These are phyloP conservation scores for Dinoponera quadriceps DNA, from an alignment of 1,140 invertebrate genomes.

Conservation along the genomic window DNA sequence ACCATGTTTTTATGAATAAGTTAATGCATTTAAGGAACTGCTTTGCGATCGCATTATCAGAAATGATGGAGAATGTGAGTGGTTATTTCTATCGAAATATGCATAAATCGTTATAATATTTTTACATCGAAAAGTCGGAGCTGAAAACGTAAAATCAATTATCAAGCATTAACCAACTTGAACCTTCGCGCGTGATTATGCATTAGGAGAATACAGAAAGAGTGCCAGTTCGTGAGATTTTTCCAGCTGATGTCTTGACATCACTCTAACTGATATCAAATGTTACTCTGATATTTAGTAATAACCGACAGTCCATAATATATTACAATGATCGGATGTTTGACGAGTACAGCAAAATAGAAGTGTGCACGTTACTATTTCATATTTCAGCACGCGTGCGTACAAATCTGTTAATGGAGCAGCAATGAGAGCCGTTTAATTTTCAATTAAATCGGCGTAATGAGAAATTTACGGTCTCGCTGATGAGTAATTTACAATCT, in stretches of 20 bases:
- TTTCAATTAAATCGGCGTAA: too few species aligned
- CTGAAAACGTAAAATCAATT: background rate
- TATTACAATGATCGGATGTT: background rate
- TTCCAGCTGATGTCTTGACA: background rate
- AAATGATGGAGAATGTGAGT: background rate
- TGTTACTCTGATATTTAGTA: background rate
- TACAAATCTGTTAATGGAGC: conserved; percentile 8
- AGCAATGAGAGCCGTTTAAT: background rate
- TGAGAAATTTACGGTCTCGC: background rate
- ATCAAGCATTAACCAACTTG: background rate
- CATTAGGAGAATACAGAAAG: background rate
- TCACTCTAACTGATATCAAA: background rate
- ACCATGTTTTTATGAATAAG: background rate
- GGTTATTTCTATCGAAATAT: background rate
- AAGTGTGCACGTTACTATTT: background rate
- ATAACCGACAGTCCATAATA: background rate
- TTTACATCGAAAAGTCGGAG: background rate
- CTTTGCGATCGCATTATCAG: conserved; percentile 52
- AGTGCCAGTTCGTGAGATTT: background rate
- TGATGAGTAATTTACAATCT: conserved; percentile 33
- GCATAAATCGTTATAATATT: background rate
- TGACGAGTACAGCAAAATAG: background rate
- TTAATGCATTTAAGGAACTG: conserved; percentile 56
- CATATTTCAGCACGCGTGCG: background rate
- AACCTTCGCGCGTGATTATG: background rate